These are phyloP conservation scores for Potamarius usumacintae DNA, from an alignment of 2,113 vertebrate genomes.

Conservation along the genomic window DNA sequence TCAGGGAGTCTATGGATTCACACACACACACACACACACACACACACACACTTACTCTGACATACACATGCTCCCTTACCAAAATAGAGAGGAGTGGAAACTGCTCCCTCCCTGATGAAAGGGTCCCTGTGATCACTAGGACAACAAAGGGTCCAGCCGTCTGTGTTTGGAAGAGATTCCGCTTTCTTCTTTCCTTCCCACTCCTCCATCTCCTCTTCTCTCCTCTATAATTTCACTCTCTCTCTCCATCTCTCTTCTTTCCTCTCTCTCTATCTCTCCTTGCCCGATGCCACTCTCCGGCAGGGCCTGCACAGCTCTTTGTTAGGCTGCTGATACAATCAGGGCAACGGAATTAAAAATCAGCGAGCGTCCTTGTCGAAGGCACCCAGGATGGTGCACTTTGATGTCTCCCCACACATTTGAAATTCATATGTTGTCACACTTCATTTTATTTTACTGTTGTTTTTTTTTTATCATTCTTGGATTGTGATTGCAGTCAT, in stretches of 20 bases:
- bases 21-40: constrained; percentile 6
- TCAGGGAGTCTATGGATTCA: too few species aligned
- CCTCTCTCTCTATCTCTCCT: constrained; percentile 65
- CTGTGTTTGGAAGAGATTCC: constrained; percentile 74
- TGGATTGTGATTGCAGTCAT: constrained; percentile 66
- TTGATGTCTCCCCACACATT: constrained; percentile 79
- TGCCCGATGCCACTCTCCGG: constrained; percentile 66
- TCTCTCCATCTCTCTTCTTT: constrained; percentile 59
- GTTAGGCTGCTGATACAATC: constrained; percentile 78
- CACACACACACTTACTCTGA: constrained; percentile 39
- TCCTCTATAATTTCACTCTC: constrained; percentile 69
- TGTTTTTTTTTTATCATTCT: constrained; percentile 38
- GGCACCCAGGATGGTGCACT: constrained; percentile 74
- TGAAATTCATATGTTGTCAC: constrained; percentile 85
- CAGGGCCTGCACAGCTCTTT: constrained; percentile 66
- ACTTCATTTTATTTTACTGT: constrained; percentile 73
- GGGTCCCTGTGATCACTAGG: constrained; percentile 73
- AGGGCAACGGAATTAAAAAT: constrained; percentile 79
- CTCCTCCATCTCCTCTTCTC: constrained; percentile 66
- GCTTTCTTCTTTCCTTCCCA: constrained; percentile 75
- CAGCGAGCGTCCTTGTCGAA: constrained; percentile 77
- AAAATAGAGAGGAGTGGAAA: constrained; percentile 67
- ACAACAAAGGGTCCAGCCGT: constrained; percentile 76
- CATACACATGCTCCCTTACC: constrained; percentile 40
- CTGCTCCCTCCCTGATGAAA: constrained; percentile 75